These are phyloP conservation scores for Mantis religiosa DNA, from an alignment of 2,888 invertebrate genomes.

Conservation along the genomic window DNA sequence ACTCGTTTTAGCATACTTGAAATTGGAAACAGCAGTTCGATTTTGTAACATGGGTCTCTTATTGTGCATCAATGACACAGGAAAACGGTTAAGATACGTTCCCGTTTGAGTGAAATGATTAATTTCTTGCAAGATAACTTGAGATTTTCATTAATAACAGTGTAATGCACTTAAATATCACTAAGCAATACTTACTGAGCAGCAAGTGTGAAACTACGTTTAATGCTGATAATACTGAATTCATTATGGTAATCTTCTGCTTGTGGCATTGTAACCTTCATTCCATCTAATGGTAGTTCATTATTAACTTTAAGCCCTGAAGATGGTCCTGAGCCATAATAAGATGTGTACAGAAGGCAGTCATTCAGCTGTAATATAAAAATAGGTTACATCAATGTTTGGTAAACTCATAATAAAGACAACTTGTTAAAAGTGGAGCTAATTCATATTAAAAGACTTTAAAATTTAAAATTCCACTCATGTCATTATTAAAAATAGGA, in stretches of 20 bases:
- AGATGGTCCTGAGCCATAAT: slow-evolving; percentile 39
- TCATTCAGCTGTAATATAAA: slow-evolving; percentile 44
- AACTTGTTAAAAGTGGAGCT: too few relatives aligned
- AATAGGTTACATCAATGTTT: background rate
- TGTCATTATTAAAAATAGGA: too few relatives aligned
- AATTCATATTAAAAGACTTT: too few relatives aligned
- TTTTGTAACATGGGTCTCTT: too few relatives aligned
- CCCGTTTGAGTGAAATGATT: too few relatives aligned
- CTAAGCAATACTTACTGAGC: slow-evolving; percentile 44
- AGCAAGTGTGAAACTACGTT: slow-evolving; percentile 52
- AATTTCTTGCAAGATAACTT: too few relatives aligned
- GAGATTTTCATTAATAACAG: background rate
- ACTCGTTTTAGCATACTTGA: too few relatives aligned
- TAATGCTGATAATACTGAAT: slow-evolving; percentile 52
- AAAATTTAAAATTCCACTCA: too few relatives aligned
- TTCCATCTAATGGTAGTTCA: slow-evolving; percentile 50
- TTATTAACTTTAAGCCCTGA: slow-evolving; percentile 46
- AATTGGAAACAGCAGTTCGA: too few relatives aligned
- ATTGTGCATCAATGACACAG: too few relatives aligned
- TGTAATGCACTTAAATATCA: background rate
- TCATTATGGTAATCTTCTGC: slow-evolving; percentile 51
- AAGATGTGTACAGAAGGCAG: slow-evolving; percentile 46
- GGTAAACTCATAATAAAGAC: too few relatives aligned
- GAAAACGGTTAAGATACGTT: too few relatives aligned
- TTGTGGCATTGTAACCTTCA: slow-evolving; percentile 47